These are phyloP conservation scores for Carassius gibelio DNA, from an alignment of 2,113 vertebrate genomes.

Conservation along the genomic window DNA sequence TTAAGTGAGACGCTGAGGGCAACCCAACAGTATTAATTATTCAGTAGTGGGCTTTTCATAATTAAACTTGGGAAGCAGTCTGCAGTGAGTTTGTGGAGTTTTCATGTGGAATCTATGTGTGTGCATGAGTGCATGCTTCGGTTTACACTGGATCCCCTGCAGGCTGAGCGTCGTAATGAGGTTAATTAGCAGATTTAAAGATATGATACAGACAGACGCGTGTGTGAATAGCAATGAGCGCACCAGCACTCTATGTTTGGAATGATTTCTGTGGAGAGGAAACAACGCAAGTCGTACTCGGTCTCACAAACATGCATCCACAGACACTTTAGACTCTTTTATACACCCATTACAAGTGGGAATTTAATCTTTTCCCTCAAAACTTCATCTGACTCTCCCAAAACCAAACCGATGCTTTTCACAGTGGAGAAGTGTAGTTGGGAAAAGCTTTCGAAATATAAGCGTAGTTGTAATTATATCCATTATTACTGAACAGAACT, in stretches of 20 bases:
- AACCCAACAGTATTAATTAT: slow-evolving; percentile 39
- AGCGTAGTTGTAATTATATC: not conserved
- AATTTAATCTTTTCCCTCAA: not conserved
- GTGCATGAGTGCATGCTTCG: slow-evolving; percentile 38
- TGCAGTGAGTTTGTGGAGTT: not conserved
- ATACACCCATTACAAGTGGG: not conserved
- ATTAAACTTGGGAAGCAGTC: slow-evolving; percentile 48
- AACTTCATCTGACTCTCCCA: not conserved
- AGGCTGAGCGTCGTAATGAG: slow-evolving; percentile 50
- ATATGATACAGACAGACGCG: slow-evolving; percentile 42
- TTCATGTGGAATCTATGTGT: slow-evolving; percentile 18
- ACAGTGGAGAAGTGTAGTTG: not conserved
- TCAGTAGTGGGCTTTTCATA: slow-evolving; percentile 27
- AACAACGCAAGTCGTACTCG: not conserved
- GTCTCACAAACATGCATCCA: not conserved
- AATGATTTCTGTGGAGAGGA: slow-evolving; percentile 15
- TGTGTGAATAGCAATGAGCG: slow-evolving; percentile 51
- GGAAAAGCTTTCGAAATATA: not conserved
- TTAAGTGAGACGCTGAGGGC: slow-evolving; percentile 20
- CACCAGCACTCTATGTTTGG: slow-evolving; percentile 3
- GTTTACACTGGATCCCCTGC: slow-evolving; percentile 46
- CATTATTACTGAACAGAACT: slow-evolving; percentile 12
- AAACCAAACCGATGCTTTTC: not conserved
- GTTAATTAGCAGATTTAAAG: slow-evolving; percentile 62
- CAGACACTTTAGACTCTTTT: not conserved